Base-by-base conservation (phyloP, 2,797 vertebrate genomes). In the Oceanodroma leucorhoa region DNA sequence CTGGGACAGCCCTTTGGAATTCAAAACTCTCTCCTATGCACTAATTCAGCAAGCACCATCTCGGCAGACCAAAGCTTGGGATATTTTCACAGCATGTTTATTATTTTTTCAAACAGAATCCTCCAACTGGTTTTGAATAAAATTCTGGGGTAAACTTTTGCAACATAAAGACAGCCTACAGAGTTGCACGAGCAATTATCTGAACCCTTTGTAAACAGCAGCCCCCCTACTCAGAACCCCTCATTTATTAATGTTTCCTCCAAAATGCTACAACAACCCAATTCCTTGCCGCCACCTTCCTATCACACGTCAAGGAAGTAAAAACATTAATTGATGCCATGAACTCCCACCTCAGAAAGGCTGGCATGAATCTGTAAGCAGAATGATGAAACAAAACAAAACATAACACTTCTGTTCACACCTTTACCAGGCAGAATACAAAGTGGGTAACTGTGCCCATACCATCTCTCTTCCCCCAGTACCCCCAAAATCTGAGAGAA, bases 371-470 rank as follows among this genome's bases (percentile, higher is more conserved):
- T 11, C 21, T 17, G 34, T 11, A 8, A 36, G 26, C 24, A 21
- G 45, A 48, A 50, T 2, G 13, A 36, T 5, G 26, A 21, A 29
- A 36, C 26, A 21, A 27, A n/a, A 11, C 30, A 18, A 9, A 13
- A 27, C 6, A 5, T 13, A 34, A 14, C 17, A 5, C 15, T 46
- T 65, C 19, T 24, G 32, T 10, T n/a, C 43, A 26, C 15, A 12
- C 30, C 24, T n/a, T 65, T 9, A 22, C 9, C 30, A 11, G 11
- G 38, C 54, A 36, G 36, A 70, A 18, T 0, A 26, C 7, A 16
- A 21, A 4, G 20, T 5, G 3, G 22, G 7, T 1, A 36, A 12
- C 18, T 1, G 2, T 4, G 24, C 18, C 21, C 23, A 5, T 2
- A 12, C 3, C 14, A 4, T 1, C 11, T 2, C 40, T 18, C 2